These are phyloP conservation scores for Channa maculata DNA, from an alignment of 2,113 vertebrate genomes.

Conservation along the genomic window DNA sequence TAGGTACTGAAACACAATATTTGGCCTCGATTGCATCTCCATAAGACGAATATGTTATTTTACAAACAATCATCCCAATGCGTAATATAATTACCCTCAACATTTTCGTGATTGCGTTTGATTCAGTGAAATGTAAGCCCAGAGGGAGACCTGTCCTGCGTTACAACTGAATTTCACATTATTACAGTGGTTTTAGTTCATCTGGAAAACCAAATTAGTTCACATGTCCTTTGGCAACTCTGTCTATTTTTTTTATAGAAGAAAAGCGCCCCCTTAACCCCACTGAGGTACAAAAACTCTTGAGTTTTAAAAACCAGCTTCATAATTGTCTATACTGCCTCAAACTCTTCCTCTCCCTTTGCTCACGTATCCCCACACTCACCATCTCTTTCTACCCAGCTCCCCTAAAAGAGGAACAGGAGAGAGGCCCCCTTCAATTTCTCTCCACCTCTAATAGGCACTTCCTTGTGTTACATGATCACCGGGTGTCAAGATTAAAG, in stretches of 20 bases:
- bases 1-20: slow-evolving; percentile 33
- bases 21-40: slow-evolving; percentile 48
- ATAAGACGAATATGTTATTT: slow-evolving; percentile 53
- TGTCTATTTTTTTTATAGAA: slow-evolving; percentile 5
- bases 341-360: slow-evolving; percentile 25
- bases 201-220: slow-evolving; percentile 59
- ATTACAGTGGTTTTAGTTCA: slow-evolving; percentile 63
- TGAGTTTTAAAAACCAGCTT: slow-evolving; percentile 52
- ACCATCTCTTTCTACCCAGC: slow-evolving; percentile 62
- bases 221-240: slow-evolving; percentile 31
- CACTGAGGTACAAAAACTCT: slow-evolving; percentile 39
- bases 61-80: slow-evolving; percentile 60
- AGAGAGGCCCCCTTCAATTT: slow-evolving; percentile 72
- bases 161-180: slow-evolving; percentile 64
- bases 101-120: slow-evolving; percentile 51
- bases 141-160: slow-evolving; percentile 52
- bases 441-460: slow-evolving; percentile 78
- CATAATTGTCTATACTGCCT: slow-evolving; percentile 56
- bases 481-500: slow-evolving; percentile 84
- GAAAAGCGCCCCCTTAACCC: slow-evolving; percentile 20
- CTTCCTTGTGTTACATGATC: slow-evolving; percentile 79
- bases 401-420: slow-evolving; percentile 70
- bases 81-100: slow-evolving; percentile 49
- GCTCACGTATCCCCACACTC: slow-evolving; percentile 42
- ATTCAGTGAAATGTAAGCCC: slow-evolving; percentile 48